Evolutionary conservation across 2,113 vertebrate genomes (phyloP).

Genomic region (Xenopus laevis): DNA sequence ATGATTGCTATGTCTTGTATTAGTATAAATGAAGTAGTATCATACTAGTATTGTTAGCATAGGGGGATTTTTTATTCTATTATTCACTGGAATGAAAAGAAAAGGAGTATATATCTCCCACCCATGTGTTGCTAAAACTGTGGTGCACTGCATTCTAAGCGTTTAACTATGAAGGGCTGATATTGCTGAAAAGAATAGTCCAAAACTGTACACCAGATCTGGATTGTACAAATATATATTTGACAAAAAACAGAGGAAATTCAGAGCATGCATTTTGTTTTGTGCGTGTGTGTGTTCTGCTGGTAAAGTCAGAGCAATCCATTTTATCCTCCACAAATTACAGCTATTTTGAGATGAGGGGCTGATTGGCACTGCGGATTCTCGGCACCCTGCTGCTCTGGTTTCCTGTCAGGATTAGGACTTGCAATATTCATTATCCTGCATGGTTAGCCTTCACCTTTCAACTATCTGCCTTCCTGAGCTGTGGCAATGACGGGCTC

Average conservation of each 20-base stretch:
- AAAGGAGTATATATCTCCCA: no score
- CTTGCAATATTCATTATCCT: conserved; percentile 47
- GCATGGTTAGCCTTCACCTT: conserved; percentile 46
- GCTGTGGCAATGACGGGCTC: conserved; percentile 26
- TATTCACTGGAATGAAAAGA: no score
- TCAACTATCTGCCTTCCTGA: conserved; percentile 42
- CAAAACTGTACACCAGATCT: no score
- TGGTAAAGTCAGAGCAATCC: conserved; percentile 39
- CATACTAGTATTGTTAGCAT: no score
- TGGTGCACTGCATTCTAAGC: no score
- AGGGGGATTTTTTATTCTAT: no score
- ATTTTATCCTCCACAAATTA: conserved; percentile 42
- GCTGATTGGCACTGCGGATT: conserved; percentile 42
- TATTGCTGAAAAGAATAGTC: no score
- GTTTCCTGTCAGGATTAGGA: conserved; percentile 46
- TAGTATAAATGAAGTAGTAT: no score
- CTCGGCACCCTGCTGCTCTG: conserved; percentile 30
- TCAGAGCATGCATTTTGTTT: neutral
- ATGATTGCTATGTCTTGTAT: no score
- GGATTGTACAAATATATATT: neutral
- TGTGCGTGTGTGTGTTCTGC: conserved; percentile 1
- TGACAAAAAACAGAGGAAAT: conserved; percentile 15
- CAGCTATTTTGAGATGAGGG: conserved; percentile 45
- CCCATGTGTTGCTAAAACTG: no score
- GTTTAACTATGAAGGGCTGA: no score